Conservation (phyloP, 2,113 vertebrate genomes). For the Coptodon bakossiorum region DNA sequence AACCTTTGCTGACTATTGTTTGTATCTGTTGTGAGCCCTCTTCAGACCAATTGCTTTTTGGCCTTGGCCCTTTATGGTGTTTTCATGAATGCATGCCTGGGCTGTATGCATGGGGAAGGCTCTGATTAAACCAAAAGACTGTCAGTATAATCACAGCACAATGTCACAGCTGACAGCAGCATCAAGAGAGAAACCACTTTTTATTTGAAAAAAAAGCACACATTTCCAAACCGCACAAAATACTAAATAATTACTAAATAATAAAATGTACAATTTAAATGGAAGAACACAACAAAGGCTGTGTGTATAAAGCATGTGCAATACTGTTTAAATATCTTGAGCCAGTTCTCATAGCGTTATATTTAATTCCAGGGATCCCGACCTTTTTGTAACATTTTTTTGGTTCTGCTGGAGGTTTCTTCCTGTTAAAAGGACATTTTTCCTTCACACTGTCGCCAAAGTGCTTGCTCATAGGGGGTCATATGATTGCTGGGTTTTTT, state of each 20-base stretch:
- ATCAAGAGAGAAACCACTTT: background rate
- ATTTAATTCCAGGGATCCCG: background rate
- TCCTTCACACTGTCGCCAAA: background rate
- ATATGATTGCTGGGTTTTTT: background rate
- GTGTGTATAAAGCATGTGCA: background rate
- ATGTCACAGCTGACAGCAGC: background rate
- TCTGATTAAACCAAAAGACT: conserved; percentile 27
- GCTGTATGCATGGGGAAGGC: background rate
- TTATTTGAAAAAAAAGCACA: background rate
- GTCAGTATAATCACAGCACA: conserved; percentile 18
- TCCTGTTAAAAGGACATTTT: background rate
- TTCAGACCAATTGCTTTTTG: conserved; percentile 19
- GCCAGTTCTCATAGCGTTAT: background rate
- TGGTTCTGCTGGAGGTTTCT: background rate
- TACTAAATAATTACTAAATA: background rate
- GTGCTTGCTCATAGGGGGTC: background rate
- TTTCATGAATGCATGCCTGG: background rate
- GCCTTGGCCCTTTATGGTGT: conserved; percentile 12
- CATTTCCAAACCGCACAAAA: background rate
- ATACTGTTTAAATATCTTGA: background rate
- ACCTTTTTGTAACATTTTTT: background rate
- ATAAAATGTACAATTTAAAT: background rate
- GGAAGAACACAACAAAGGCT: background rate
- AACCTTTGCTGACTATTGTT: conserved; percentile 47
- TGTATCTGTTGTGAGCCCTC: conserved; percentile 35